Evolutionary conservation across 2,888 invertebrate species (phyloP).

Genomic region (Aphodius granarius): DNA sequence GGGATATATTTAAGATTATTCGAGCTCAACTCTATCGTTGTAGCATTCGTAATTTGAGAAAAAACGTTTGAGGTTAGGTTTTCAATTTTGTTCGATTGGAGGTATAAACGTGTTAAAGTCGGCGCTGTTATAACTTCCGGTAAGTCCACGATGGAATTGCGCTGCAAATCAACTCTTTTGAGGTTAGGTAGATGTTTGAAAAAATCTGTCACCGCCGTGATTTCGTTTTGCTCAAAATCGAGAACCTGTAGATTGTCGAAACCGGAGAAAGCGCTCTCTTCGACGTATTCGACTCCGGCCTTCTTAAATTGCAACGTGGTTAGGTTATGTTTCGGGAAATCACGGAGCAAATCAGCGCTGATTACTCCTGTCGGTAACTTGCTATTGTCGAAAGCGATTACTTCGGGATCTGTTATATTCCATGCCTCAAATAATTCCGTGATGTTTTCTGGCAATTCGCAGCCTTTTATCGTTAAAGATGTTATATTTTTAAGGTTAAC

Average conservation of each 20-base stretch:
- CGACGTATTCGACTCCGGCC: conserved; percentile 27
- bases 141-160: conserved; percentile 18
- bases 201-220: conserved; percentile 3
- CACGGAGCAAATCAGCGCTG: conserved; percentile 33
- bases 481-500: not conserved
- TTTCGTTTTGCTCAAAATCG: not conserved
- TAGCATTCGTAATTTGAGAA: conserved; percentile 63
- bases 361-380: conserved; percentile 3
- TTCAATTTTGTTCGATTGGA: conserved; percentile 24
- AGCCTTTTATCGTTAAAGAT: not conserved
- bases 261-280: conserved; percentile 52
- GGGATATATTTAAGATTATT: conserved; percentile 67
- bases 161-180: conserved; percentile 11
- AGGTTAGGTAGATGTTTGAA: not conserved
- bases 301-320: conserved; percentile 3
- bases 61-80: conserved; percentile 65
- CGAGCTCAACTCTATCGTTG: conserved; percentile 68
- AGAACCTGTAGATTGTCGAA: conserved; percentile 61
- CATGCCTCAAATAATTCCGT: not conserved
- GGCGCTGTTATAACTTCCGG: not conserved
- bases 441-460: not conserved
- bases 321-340: conserved; percentile 27
- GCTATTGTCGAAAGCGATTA: not conserved
- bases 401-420: not conserved
- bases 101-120: conserved; percentile 4